phyloP scores from a whole-genome alignment of 2,113 vertebrate genomes.

The Larimichthys polyactis region DNA sequence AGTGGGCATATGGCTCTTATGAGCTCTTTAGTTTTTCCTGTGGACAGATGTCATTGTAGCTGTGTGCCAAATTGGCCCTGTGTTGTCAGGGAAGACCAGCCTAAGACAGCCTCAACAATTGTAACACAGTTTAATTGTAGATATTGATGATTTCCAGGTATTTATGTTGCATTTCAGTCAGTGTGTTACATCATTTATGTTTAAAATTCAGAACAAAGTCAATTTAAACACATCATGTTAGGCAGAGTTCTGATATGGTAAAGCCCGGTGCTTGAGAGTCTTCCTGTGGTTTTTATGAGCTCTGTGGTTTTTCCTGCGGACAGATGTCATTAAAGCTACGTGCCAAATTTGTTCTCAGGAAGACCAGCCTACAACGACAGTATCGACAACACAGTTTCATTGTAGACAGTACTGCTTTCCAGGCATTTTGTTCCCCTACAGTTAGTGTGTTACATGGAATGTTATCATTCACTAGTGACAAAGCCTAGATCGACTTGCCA shows the following conservation, averaged over 20 bases:
- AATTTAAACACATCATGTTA: neutral
- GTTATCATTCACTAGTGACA: conserved; percentile 17
- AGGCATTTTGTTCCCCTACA: neutral
- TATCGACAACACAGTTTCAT: too few species aligned
- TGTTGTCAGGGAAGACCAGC: conserved; percentile 24
- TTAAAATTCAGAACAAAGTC: neutral
- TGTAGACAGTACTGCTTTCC: too few species aligned
- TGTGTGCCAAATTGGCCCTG: conserved; percentile 34
- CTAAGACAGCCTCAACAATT: neutral
- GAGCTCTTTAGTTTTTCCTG: conserved; percentile 27
- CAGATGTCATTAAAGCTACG: too few species aligned
- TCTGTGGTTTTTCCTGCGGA: too few species aligned
- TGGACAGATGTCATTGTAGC: conserved; percentile 53
- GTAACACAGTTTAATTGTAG: neutral
- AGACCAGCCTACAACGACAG: too few species aligned
- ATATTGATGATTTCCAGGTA: neutral
- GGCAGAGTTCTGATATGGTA: too few species aligned
- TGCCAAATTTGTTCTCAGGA: too few species aligned
- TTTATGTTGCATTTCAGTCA: neutral
- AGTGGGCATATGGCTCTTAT: conserved; percentile 13
- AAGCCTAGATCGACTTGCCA: conserved; percentile 33
- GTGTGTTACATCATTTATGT: neutral
- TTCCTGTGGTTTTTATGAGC: too few species aligned
- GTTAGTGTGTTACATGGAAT: too few species aligned
- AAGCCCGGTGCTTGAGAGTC: too few species aligned